Conservation (phyloP, 2,113 vertebrate genomes). For the Oostethus manadensis region DNA sequence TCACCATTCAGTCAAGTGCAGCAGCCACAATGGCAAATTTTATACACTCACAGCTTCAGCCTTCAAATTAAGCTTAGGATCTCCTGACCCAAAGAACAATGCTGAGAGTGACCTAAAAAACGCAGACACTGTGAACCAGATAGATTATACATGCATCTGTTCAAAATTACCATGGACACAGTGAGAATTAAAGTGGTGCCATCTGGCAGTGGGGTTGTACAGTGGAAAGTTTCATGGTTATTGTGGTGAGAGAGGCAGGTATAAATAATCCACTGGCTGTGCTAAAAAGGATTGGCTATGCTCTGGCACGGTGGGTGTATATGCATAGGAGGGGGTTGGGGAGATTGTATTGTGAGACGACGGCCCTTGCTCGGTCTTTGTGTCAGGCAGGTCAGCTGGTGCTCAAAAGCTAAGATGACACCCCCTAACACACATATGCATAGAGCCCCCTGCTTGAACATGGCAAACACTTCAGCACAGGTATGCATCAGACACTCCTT, state of each 20-base stretch:
- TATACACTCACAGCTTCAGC: no score
- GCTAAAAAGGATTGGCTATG: slow-evolving; percentile 66
- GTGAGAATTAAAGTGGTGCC: slow-evolving; percentile 56
- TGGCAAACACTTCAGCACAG: slow-evolving; percentile 32
- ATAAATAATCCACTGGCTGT: slow-evolving; percentile 56
- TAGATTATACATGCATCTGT: slow-evolving; percentile 62
- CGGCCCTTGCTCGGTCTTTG: slow-evolving; percentile 34
- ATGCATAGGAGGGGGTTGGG: slow-evolving; percentile 6
- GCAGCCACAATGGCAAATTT: neutral
- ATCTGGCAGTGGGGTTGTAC: slow-evolving; percentile 58
- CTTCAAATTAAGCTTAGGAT: neutral
- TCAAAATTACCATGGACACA: slow-evolving; percentile 64
- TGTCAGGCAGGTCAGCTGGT: slow-evolving; percentile 59
- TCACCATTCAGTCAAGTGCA: neutral
- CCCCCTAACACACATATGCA: slow-evolving; percentile 9
- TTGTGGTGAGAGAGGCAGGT: slow-evolving; percentile 47
- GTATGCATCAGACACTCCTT: slow-evolving; percentile 25
- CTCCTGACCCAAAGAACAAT: slow-evolving; percentile 36
- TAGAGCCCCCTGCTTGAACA: slow-evolving; percentile 1
- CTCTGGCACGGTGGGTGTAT: slow-evolving; percentile 12
- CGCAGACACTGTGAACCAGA: slow-evolving; percentile 54
- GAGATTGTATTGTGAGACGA: slow-evolving; percentile 34
- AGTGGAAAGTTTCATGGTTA: slow-evolving; percentile 56
- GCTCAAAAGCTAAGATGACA: slow-evolving; percentile 21
- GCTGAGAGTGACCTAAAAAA: slow-evolving; percentile 60